Evolutionary conservation across 2,888 invertebrate species (phyloP), one percentile per base, ranked within the genome.

Genomic region (Mylabris sibirica): DNA sequence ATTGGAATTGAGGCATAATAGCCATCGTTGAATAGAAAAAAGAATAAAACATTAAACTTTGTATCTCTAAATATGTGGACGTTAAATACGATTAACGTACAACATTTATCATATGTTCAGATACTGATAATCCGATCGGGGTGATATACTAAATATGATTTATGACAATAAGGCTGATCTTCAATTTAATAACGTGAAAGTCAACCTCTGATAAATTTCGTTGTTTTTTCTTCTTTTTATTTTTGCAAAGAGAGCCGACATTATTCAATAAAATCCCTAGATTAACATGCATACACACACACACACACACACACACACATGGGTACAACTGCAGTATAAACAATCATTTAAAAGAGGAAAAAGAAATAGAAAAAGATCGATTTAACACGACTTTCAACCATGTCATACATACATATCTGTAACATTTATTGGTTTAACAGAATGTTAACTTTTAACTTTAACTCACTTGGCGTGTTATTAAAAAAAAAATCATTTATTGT

Each of bases 111-210:
- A 72, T 68, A 72, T 71, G 66, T 72, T 67, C 71, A 71, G 26
- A 66, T 72, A 68, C 62, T 65, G 60, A 66, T 75, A 75, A 75
- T 74, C 75, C 71, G 69, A 71, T 71, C 74, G 68, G 73, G 71
- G 74, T 74, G 74, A 75, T 75, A 72, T 75, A 74, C 75, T 75
- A 74, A 75, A 75, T 75, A 75, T 75, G 75, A 75, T 74, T 75
- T 74, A 75, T 67, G 68, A 53, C 26, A 44, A 44, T 41, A 65
- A 68, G 65, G 53, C 70, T 68, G 70, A 71, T 68, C 71, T 64
- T 64, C 71, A 64, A 71, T 71, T 71, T 71, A 71, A 68, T 71
- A 71, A 68, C 71, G 64, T 66, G 71, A 71, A 71, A 71, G 71
- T 71, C 68, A 66, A 71, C 66, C 68, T 68, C 68, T 68, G 71